Conservation (phyloP, 2,113 vertebrate genomes). For the Seriola aureovittata region DNA sequence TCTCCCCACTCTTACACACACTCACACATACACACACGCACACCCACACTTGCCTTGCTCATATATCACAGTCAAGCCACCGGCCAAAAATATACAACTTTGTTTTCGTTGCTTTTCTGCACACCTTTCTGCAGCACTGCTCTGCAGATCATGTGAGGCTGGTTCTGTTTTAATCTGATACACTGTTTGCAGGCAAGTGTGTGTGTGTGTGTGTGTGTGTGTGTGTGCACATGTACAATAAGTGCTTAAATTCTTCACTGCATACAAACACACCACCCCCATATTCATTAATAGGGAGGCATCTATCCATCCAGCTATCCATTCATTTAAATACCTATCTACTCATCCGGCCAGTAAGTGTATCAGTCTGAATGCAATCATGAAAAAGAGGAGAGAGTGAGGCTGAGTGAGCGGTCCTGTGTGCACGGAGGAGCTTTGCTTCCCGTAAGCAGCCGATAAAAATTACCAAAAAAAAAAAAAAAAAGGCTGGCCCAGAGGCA, state of each 20-base stretch:
- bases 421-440: slow-evolving; percentile 57
- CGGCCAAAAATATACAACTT: slow-evolving; percentile 45
- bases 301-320: background rate
- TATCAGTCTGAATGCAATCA: slow-evolving; percentile 31
- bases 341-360: background rate
- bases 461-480: slow-evolving; percentile 30
- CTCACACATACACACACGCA: slow-evolving; percentile 6
- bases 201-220: background rate
- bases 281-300: background rate
- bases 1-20: slow-evolving; percentile 32
- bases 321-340: slow-evolving; percentile 19
- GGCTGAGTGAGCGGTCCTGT: slow-evolving; percentile 24
- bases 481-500: slow-evolving; percentile 51
- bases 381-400: slow-evolving; percentile 12
- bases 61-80: slow-evolving; percentile 40
- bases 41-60: slow-evolving; percentile 7
- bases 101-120: slow-evolving; percentile 58
- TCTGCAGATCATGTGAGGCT: slow-evolving; percentile 29
- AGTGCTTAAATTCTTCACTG: background rate
- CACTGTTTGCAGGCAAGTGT: background rate
- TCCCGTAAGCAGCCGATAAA: slow-evolving; percentile 76
- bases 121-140: slow-evolving; percentile 35
- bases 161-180: slow-evolving; percentile 27
- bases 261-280: background rate
- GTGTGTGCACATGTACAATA: slow-evolving; percentile 7